phyloP scores from a whole-genome alignment of 2,113 vertebrate genomes.

The Proteles cristata region DNA sequence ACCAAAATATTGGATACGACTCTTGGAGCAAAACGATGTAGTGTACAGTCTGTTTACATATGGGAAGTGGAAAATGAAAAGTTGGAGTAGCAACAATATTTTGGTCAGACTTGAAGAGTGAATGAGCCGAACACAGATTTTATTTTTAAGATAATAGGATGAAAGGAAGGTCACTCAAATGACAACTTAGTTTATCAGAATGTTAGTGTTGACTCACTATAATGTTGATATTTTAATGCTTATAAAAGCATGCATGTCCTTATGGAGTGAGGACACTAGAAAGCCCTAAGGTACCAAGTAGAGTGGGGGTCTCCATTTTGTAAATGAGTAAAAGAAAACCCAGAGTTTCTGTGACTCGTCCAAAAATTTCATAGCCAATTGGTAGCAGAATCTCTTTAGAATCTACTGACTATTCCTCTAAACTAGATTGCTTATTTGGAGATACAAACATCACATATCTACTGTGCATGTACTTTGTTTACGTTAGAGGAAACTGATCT shows the following conservation, averaged over 20 bases:
- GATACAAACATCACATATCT: not conserved
- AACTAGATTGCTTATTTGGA: not conserved
- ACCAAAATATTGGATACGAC: not conserved
- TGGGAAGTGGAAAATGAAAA: not conserved
- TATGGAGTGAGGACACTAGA: not conserved
- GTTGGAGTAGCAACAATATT: not conserved
- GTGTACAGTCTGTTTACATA: not conserved
- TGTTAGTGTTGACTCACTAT: not conserved
- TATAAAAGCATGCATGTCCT: not conserved
- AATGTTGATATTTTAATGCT: not conserved
- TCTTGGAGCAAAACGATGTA: not conserved
- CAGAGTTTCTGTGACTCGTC: not conserved
- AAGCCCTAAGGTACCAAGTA: not conserved
- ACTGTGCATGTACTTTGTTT: not conserved
- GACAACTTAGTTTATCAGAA: conserved; percentile 18
- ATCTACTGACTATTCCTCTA: not conserved
- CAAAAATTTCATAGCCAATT: not conserved
- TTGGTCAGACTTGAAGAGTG: not conserved
- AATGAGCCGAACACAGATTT: not conserved
- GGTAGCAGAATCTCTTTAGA: not conserved
- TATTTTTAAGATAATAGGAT: not conserved
- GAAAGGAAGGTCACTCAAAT: not conserved
- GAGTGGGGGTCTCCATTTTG: not conserved
- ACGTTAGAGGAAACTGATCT: not conserved
- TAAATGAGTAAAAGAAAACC: conserved; percentile 3